Evolutionary conservation across 2,113 vertebrate genomes (phyloP).

Genomic region (Dicerorhinus sumatrensis): DNA sequence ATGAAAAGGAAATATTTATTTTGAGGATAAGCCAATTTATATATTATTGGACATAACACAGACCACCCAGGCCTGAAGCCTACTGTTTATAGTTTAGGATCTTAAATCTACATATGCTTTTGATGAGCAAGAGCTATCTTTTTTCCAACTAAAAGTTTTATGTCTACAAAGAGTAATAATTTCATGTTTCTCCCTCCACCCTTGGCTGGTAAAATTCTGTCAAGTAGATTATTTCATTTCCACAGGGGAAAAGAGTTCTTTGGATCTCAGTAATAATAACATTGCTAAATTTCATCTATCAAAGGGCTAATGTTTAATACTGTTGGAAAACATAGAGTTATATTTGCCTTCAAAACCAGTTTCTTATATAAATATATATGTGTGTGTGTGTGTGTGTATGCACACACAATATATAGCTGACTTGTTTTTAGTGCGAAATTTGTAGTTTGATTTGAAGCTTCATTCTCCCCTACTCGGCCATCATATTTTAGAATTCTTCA

Average conservation of each 20-base stretch:
- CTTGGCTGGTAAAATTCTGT: slow-evolving; percentile 66
- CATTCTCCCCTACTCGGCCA: background rate
- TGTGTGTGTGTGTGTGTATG: background rate
- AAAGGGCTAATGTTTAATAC: slow-evolving; percentile 65
- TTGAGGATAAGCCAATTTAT: slow-evolving; percentile 81
- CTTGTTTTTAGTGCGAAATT: slow-evolving; percentile 15
- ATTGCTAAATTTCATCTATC: slow-evolving; percentile 40
- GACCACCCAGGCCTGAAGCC: slow-evolving; percentile 83
- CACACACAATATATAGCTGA: background rate
- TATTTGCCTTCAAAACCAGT: slow-evolving; percentile 42
- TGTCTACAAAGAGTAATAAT: slow-evolving; percentile 62
- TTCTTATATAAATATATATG: slow-evolving; percentile 1
- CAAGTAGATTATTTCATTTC: slow-evolving; percentile 68
- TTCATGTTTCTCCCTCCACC: slow-evolving; percentile 56
- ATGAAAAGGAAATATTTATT: slow-evolving; percentile 84
- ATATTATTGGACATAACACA: slow-evolving; percentile 78
- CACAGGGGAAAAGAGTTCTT: slow-evolving; percentile 46
- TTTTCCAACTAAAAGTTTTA: slow-evolving; percentile 50
- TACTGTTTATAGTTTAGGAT: slow-evolving; percentile 80
- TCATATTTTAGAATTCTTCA: slow-evolving; percentile 31
- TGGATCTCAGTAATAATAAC: slow-evolving; percentile 56
- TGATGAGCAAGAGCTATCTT: slow-evolving; percentile 65
- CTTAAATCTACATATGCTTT: slow-evolving; percentile 75
- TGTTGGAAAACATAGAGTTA: slow-evolving; percentile 50
- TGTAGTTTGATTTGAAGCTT: slow-evolving; percentile 37